Conservation (phyloP, 1,140 invertebrate species). For the Onthophagus taurus region DNA sequence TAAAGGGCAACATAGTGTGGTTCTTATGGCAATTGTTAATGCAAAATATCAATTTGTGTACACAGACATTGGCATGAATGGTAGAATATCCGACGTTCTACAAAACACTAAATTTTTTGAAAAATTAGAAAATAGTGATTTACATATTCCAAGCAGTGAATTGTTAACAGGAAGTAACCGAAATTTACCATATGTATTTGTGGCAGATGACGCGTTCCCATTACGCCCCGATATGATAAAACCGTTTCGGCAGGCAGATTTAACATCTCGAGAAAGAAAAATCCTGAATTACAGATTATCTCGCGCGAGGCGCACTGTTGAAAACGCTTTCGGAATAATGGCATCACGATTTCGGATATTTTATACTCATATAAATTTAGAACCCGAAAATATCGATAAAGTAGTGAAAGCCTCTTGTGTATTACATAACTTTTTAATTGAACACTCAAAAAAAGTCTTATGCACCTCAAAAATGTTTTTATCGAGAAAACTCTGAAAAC, state of each 20-base stretch:
- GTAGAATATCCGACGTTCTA: slow-evolving; percentile 28
- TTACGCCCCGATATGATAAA: slow-evolving; percentile 37
- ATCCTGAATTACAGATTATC: slow-evolving; percentile 19
- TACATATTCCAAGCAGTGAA: slow-evolving; percentile 14
- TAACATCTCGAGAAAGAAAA: slow-evolving; percentile 30
- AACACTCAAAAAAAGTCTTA: slow-evolving; percentile 13
- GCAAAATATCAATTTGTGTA: slow-evolving; percentile 7
- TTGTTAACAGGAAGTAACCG: slow-evolving; percentile 8
- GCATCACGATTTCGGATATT: slow-evolving; percentile 33
- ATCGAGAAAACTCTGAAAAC: slow-evolving; percentile 23
- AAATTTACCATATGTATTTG: slow-evolving; percentile 19
- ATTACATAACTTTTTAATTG: slow-evolving; percentile 20
- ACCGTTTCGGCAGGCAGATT: slow-evolving; percentile 32
- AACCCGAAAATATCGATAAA: slow-evolving; percentile 22
- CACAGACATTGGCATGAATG: slow-evolving; percentile 27
- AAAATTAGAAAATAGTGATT: neutral
- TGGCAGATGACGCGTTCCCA: slow-evolving; percentile 42
- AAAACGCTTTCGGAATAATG: slow-evolving; percentile 42
- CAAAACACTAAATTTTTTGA: slow-evolving; percentile 15
- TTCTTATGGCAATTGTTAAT: slow-evolving; percentile 3
- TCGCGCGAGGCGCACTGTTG: slow-evolving; percentile 29
- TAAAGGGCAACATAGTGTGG: slow-evolving; percentile 33
- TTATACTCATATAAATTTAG: slow-evolving; percentile 24
- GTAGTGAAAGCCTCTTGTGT: slow-evolving; percentile 24
- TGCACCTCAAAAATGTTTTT: slow-evolving; percentile 22